Evolutionary conservation across 2,888 invertebrate species (phyloP), one percentile per base, ranked within the genome.

Genomic region (Marronus borbonicus): DNA sequence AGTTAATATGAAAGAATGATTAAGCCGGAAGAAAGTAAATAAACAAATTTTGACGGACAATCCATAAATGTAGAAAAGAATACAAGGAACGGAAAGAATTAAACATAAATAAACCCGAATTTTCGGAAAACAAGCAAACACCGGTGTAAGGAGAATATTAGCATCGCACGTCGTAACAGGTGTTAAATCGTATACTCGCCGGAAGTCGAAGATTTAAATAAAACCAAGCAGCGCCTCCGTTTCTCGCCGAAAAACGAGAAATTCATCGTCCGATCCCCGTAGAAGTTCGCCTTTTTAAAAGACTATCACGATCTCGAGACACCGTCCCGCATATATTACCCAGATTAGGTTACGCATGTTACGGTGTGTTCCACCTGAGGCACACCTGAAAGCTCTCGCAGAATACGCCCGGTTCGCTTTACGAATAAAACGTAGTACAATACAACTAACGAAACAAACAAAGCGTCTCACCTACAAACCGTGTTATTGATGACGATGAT

Each of bases 321-420:
- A 76, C 80, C 75, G 79, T 78, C 80, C 74, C 81, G 84, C 84
- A 84, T 84, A 83, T 80, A 84, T 83, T 84, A 82, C 78, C 72
- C 72, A 80, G 83, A 83, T 83, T 77, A 77, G 39, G 66, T 49
- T 44, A 66, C 66, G 52, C 62, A 50, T 28, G 24, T 64, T 76
- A 76, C 64, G 76, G 65, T 66, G n/a, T 49, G 17, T 65, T 65
- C 20, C 66, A 76, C 66, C 31, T 49, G 52, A 28, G 65, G 50
- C 52, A 62, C 66, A 55, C 66, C 66, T 66, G 66, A 66, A 24
- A 49, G 49, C 49, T 62, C 49, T 64, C 64, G 31, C 28, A 31
- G 64, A 31, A 64, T 44, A 44, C 10, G 44, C 44, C 44, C 36
- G n/a, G 64, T 24, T 20, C 55, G 55, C 20, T 20, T n/a, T 62